Evolutionary conservation across 2,113 vertebrate genomes (phyloP).

Genomic region (Cepphus grylle): DNA sequence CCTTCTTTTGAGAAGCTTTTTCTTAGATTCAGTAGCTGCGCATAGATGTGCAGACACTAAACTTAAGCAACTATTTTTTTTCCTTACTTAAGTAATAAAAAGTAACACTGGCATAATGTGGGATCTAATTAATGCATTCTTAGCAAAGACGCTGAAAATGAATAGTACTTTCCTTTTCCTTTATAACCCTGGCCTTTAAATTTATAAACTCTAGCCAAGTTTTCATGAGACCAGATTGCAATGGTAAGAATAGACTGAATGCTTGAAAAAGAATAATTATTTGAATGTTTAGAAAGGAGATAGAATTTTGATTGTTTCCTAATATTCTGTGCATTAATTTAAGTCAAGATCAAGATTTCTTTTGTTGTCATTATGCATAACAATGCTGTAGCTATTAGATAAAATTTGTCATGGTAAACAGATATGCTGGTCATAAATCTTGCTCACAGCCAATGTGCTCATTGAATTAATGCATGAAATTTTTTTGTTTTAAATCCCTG

Average conservation of each 20-base stretch:
- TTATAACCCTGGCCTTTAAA: conserved; percentile 34
- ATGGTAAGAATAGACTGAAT: conserved; percentile 30
- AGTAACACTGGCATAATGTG: neutral
- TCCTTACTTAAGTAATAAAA: neutral
- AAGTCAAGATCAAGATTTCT: neutral
- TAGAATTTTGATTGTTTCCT: neutral
- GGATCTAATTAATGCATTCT: conserved; percentile 31
- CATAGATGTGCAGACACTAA: neutral
- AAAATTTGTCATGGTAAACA: neutral
- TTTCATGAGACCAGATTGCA: conserved; percentile 53
- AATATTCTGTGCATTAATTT: neutral
- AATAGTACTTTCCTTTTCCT: conserved; percentile 5
- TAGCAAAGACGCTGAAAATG: conserved; percentile 4
- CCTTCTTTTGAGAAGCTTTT: neutral
- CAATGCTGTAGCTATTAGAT: neutral
- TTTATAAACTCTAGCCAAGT: conserved; percentile 42
- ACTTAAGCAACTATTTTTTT: neutral
- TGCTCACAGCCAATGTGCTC: neutral
- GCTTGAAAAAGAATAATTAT: conserved; percentile 9
- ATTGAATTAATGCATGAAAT: conserved; percentile 15
- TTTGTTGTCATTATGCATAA: neutral
- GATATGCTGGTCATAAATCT: neutral
- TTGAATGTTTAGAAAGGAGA: neutral
- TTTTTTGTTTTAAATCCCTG: neutral
- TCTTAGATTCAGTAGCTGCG: neutral